Evolutionary conservation across 2,113 vertebrate species (phyloP), one percentile per base, ranked within the genome.

Genomic region (Psettodes erumei): DNA sequence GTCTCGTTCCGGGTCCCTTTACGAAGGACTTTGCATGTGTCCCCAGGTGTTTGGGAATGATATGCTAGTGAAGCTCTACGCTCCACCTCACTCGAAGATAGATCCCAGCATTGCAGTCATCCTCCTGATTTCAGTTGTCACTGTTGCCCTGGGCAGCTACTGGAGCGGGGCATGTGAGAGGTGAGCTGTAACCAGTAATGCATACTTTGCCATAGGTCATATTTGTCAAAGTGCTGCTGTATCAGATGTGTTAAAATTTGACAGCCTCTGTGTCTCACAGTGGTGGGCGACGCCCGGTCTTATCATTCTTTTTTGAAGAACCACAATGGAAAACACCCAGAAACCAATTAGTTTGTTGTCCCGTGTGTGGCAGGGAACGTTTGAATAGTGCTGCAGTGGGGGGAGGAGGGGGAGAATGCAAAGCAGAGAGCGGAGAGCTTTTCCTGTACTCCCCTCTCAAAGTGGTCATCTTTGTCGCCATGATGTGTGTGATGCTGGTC

Each of bases 401-500:
- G 0, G 86, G 73, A 84, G 94, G 75, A 77, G 50, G 54, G 0
- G 75, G 68, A 15, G 92, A 89, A 3, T 88, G 59, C 30, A 92
- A 74, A 82, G 40, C 74, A 5, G 91, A 93, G 35, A 68, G 86
- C 11, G 81, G 87, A 18, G 93, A 93, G 8, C 50, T 93, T 19
- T 74, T 61, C 37, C 84, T 94, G 12, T 96, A 98, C 74, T 97
- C 95, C 23, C 96, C 97, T 23, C 30, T 96, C 13, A 97, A 96
- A 54, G 95, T 97, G 27, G 61, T 98, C 9, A 28, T 96, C 30
- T 98, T 98, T 79, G 97, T 99, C 35, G 92, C 86, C 70, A 82
- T 96, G 83, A 97, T 97, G 93, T 97, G 95, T 65, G 86, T 92
- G 71, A 98, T 99, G 96, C 93, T 99, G 9, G 90, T 99, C 43